Evolutionary conservation across 2,797 vertebrate species (phyloP), one percentile per base, ranked within the genome.

Genomic region (Gallinago stenura): DNA sequence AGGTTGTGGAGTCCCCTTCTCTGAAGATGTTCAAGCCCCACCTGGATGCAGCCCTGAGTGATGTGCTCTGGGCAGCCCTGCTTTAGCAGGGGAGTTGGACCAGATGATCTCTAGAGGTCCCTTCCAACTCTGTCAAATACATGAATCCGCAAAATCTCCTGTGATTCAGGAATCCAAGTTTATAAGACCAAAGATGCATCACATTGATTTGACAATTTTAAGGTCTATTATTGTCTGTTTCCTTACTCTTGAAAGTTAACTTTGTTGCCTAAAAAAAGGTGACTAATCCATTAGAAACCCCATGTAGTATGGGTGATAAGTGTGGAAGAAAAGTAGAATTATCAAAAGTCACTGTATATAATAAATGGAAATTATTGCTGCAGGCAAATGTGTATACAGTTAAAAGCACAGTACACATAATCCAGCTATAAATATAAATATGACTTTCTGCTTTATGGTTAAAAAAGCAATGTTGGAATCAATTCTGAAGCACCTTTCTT

Each of bases 371-470:
- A 95, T 91, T 89, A 95, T 93, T 94, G 87, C 89, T 95, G 87
- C 83, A 89, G 88, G 86, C 78, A 96, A 95, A 83, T 87, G 70
- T 12, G 1, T 64, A 78, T 62, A 86, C 45, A 85, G 69, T 85
- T 96, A 94, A 95, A 48, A 96, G 84, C 85, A 95, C 24, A 60
- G 58, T 78, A 89, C 83, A 84, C 83, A 92, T 91, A 95, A 95
- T 93, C 72, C 80, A 78, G 94, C 95, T 95, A 95, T 97, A 97
- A 97, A 95, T 97, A 96, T 93, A 96, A 91, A 93, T 87, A 87
- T 86, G 58, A 64, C 43, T 94, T 96, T 97, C 93, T 94, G 87
- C 88, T 97, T 97, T 96, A 93, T 10, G 61, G 94, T 95, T 96
- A 92, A 94, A 97, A 95, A 94, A 81, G 57, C 87, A 92, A 94